Evolutionary conservation across 2,888 invertebrate genomes (phyloP), one percentile per base, ranked within the genome.

Genomic region (Rotaria macrura): DNA sequence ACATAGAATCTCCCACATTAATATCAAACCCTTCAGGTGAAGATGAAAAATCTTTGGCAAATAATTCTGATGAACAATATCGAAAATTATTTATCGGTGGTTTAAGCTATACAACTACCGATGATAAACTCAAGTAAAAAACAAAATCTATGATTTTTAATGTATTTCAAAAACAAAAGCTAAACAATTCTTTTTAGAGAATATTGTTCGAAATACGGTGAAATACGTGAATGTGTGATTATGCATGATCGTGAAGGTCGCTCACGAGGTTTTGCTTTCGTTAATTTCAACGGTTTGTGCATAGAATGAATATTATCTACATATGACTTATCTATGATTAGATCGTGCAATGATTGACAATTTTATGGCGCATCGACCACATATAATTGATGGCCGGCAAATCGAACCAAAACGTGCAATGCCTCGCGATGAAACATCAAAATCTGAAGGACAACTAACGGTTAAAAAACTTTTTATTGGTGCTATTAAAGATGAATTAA

Each of bases 381-480:
- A 97, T 90, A 94, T 94, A 89, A 95, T 97, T 87, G 97, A 97
- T 92, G 96, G 95, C 84, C 93, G 96, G 88, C 94, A 96, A 85
- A 97, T 98, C 3, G 98, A 99, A 91, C 96, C 98, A 0, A 99
- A 99, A 91, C 92, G 98, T 88, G 98, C 98, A 54, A 96, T 97
- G 40, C 97, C 97, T 4, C 93, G 96, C 89, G 92, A 93, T 88
- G 91, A 91, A 86, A 90, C 96, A 88, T 95, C 95, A 86, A 93
- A 95, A 87, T 96, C 96, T 0, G 96, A 96, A 92, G 95, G 96
- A 1, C 89, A 90, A 85, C 95, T 95, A 1, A 95, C 96, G 0
- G 96, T 96, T 0, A 96, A 96, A 89, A 97, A 97, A 90, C 91
- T 97, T 84, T 97, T 97, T 92, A 95, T 97, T 47, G 96, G 97